phyloP scores from a whole-genome alignment of 1,140 invertebrate species.

The Hormaphis cornu region DNA sequence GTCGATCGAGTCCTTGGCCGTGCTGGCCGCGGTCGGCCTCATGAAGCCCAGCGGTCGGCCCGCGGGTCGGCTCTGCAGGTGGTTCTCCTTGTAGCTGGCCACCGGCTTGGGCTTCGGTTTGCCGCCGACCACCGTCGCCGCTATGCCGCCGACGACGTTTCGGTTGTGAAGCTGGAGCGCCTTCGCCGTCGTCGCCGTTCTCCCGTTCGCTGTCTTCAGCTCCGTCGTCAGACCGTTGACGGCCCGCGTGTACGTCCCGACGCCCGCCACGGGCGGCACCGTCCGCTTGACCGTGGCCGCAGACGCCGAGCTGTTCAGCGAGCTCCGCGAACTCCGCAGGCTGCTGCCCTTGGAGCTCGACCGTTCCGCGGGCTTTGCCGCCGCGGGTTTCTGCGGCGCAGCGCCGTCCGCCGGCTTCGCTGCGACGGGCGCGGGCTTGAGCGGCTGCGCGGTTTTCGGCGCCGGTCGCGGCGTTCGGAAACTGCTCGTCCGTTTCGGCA shows the following conservation, averaged over 20 bases:
- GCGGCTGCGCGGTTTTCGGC: not conserved
- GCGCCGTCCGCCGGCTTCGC: conserved; percentile 38
- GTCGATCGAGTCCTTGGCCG: conserved; percentile 47
- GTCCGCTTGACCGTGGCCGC: conserved; percentile 65
- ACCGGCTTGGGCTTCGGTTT: conserved; percentile 36
- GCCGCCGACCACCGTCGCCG: conserved; percentile 30
- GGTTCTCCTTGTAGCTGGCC: conserved; percentile 42
- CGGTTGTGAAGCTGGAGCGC: conserved; percentile 57
- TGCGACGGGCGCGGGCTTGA: not conserved
- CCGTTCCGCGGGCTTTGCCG: conserved; percentile 46
- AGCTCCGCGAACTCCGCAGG: conserved; percentile 67
- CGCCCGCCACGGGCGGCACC: conserved; percentile 43
- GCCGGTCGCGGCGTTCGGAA: not conserved
- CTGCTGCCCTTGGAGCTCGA: conserved; percentile 64
- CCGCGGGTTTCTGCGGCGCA: conserved; percentile 10
- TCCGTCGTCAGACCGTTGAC: conserved; percentile 40
- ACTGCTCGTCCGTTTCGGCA: conserved; percentile 30
- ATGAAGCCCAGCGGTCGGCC: conserved; percentile 46
- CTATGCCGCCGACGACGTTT: conserved; percentile 39
- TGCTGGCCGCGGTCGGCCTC: conserved; percentile 53
- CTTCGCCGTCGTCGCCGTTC: conserved; percentile 35
- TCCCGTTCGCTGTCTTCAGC: conserved; percentile 40
- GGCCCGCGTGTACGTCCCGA: conserved; percentile 40
- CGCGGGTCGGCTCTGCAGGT: conserved; percentile 48
- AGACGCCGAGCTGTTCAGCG: conserved; percentile 68